phyloP scores from a whole-genome alignment of 2,113 vertebrate genomes.

The Stercorarius parasiticus region DNA sequence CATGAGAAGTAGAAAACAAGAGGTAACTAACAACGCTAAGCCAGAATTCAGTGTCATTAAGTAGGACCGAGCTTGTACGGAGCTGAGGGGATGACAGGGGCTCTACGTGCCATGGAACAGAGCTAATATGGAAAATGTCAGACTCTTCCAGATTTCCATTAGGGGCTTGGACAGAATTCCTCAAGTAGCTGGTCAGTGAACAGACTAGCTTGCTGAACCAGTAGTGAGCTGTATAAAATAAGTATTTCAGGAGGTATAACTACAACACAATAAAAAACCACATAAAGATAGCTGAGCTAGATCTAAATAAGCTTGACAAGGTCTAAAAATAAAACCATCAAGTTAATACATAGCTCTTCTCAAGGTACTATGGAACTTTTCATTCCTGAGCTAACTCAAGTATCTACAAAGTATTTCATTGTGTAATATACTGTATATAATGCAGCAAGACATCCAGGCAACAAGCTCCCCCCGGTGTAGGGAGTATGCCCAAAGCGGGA shows the following conservation, averaged over 20 bases:
- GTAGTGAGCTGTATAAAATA: not conserved
- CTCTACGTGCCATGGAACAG: not conserved
- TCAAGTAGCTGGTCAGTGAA: not conserved
- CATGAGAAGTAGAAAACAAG: not conserved
- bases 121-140: constrained; percentile 6
- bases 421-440: not conserved
- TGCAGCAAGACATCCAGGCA: not conserved
- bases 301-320: not conserved
- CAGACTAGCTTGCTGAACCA: not conserved
- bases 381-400: not conserved
- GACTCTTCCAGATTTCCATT: not conserved
- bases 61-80: not conserved
- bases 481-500: not conserved
- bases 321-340: not conserved
- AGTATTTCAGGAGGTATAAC: not conserved
- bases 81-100: not conserved
- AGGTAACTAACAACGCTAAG: not conserved
- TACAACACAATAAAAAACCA: not conserved
- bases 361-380: not conserved
- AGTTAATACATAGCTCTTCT: not conserved
- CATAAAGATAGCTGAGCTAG: not conserved
- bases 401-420: not conserved
- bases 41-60: not conserved
- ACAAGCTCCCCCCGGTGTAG: accelerated
- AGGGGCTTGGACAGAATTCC: not conserved